Percentiles rank a stretch among this genome's conserved stretches.
phyloP scores from a whole-genome alignment of 2,888 invertebrate genomes.

The Drosophila parthenogenetica region DNA sequence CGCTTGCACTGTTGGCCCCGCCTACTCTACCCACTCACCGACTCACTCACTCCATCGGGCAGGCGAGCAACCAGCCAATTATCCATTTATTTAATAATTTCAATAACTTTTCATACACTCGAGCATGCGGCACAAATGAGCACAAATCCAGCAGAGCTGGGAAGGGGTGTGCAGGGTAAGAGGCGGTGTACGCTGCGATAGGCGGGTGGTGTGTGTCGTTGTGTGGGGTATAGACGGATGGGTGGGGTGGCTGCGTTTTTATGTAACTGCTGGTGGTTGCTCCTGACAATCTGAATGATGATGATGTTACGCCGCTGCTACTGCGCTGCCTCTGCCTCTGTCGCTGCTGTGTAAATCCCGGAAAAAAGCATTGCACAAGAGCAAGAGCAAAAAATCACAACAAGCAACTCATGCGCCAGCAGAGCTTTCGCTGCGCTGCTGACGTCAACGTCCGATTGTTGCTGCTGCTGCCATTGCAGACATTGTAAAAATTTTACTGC shows the following conservation, averaged over 20 bases:
- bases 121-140: conserved; percentile 44
- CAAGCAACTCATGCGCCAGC: conserved; percentile 32
- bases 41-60: neutral
- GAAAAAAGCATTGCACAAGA: conserved; percentile 53
- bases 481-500: conserved; percentile 77
- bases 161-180: conserved; percentile 1
- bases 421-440: conserved; percentile 54
- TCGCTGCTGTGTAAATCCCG: conserved; percentile 46
- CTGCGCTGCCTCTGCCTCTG: conserved; percentile 31
- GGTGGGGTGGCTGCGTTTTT: conserved; percentile 59
- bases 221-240: conserved; percentile 28
- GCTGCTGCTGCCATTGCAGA: conserved; percentile 49
- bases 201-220: conserved; percentile 46
- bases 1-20: conserved; percentile 43
- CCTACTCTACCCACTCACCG: conserved; percentile 27
- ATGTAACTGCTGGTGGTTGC: conserved; percentile 78
- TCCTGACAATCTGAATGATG: conserved; percentile 66
- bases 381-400: conserved; percentile 74
- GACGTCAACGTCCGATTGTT: conserved; percentile 33
- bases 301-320: conserved; percentile 58
- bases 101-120: conserved; percentile 79
- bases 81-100: conserved; percentile 77
- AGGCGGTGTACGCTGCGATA: conserved; percentile 47
- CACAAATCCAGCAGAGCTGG: conserved; percentile 10
- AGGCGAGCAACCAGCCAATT: conserved; percentile 56